A percentile compares a stretch with the other conserved stretches of the same genome.
These are phyloP conservation scores for Sciaenops ocellatus DNA, from an alignment of 2,797 vertebrate genomes.

Conservation along the genomic window DNA sequence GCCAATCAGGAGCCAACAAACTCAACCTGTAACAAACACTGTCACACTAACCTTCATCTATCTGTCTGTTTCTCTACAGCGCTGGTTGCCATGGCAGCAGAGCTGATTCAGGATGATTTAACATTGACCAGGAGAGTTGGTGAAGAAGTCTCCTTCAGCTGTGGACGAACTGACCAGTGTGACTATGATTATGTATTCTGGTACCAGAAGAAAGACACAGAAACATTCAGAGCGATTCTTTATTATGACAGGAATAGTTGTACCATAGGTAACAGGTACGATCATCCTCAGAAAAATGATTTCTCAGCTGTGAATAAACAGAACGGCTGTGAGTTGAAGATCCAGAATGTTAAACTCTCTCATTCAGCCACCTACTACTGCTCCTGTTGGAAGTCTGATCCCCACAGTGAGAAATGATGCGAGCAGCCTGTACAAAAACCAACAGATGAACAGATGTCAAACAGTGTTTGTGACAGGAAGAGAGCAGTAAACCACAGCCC, in stretches of 20 bases:
- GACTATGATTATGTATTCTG: rapidly evolving
- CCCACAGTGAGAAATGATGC: conserved; percentile 41
- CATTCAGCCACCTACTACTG: conserved; percentile 52
- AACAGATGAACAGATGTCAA: too few relatives aligned
- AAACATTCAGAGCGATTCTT: conserved; percentile 22
- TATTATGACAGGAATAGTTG: rapidly evolving
- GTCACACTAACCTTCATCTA: conserved; percentile 18
- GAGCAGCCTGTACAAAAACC: conserved; percentile 29
- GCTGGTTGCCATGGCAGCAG: conserved; percentile 31
- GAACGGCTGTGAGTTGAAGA: not conserved
- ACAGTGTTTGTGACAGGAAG: too few relatives aligned
- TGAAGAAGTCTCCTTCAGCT: conserved; percentile 16
- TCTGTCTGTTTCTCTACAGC: conserved; percentile 46
- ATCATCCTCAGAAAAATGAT: conserved; percentile 36
- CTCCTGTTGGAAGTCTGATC: not conserved
- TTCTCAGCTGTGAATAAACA: conserved; percentile 6
- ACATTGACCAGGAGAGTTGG: conserved; percentile 35
- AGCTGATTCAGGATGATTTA: conserved; percentile 34
- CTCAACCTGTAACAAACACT: not conserved
- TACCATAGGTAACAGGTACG: rapidly evolving
- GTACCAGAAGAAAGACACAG: conserved; percentile 39
- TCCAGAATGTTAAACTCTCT: not conserved
- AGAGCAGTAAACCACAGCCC: too few relatives aligned
- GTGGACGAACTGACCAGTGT: conserved; percentile 16
- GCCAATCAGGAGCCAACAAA: conserved; percentile 7